A percentile compares a stretch with the other conserved stretches of the same genome.
Evolutionary conservation across 2,888 invertebrate genomes (phyloP).

Genomic region (Leptopterna dolabrata): DNA sequence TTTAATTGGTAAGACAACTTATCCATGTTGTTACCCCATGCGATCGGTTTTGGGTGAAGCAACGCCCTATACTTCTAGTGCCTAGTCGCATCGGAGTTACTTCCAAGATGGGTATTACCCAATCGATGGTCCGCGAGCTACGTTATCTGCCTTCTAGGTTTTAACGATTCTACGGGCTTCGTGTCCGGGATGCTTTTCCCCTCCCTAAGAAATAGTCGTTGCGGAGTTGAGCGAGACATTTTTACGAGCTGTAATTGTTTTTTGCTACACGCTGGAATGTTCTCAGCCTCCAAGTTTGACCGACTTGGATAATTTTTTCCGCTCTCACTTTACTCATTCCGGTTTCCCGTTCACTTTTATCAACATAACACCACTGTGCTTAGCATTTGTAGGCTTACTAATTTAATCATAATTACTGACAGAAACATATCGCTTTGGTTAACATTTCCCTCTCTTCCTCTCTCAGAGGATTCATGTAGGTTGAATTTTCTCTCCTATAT

Average conservation of each 20-base stretch:
- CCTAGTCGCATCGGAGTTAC: not conserved
- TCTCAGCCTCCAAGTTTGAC: not conserved
- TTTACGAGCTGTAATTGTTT: not conserved
- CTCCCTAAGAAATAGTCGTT: no score
- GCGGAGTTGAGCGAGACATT: not conserved
- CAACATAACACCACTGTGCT: no score
- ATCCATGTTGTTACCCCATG: not conserved
- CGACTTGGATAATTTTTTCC: not conserved
- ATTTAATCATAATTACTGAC: no score
- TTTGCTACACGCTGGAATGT: not conserved
- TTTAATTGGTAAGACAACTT: conserved; percentile 20
- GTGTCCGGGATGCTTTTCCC: not conserved
- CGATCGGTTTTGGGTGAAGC: conserved; percentile 1
- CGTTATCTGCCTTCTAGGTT: not conserved
- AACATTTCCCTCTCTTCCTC: no score
- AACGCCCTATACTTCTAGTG: not conserved
- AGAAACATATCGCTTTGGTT: no score
- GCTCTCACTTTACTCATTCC: not conserved
- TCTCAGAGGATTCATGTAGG: no score
- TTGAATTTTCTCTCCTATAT: no score
- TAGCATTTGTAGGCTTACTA: no score
- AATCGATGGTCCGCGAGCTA: not conserved
- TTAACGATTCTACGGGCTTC: not conserved
- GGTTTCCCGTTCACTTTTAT: not conserved
- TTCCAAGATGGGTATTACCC: not conserved